Percentiles rank a stretch among this genome's conserved stretches.
phyloP scores from a whole-genome alignment of 2,797 vertebrate species.

The Rhinoraja longicauda region DNA sequence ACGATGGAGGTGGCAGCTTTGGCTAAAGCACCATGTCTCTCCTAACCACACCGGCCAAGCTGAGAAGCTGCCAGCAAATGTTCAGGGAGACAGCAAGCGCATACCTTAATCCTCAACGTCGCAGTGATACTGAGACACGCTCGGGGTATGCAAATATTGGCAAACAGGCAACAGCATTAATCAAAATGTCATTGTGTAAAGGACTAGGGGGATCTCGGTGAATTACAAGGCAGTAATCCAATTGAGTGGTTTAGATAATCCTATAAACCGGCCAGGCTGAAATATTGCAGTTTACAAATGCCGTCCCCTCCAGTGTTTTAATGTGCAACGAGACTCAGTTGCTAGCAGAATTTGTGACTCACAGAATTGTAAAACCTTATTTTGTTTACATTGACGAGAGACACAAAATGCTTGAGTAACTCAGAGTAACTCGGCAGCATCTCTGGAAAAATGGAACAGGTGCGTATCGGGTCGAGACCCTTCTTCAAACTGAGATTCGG shows the following conservation, averaged over 20 bases:
- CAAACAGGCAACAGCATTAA: neutral
- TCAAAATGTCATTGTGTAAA: conserved; percentile 26
- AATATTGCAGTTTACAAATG: conserved; percentile 12
- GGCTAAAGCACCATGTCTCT: neutral
- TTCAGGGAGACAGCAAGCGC: no score
- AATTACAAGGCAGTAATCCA: conserved; percentile 32
- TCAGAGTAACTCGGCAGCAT: no score
- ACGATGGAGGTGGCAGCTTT: neutral
- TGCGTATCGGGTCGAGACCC: no score
- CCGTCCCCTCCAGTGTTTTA: neutral
- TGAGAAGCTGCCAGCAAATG: neutral
- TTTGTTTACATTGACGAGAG: neutral
- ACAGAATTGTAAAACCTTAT: neutral
- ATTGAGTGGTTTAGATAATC: conserved; percentile 21
- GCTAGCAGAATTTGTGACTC: neutral
- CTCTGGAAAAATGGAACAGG: no score
- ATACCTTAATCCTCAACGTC: neutral
- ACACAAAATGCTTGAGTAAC: no score
- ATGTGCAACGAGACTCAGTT: neutral
- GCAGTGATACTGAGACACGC: neutral
- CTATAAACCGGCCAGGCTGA: neutral
- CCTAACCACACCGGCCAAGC: neutral
- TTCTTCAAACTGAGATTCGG: no score
- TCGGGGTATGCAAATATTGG: conserved; percentile 6
- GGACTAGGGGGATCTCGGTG: conserved; percentile 11